phyloP scores from a whole-genome alignment of 2,888 invertebrate genomes.

The Hololepta plana region DNA sequence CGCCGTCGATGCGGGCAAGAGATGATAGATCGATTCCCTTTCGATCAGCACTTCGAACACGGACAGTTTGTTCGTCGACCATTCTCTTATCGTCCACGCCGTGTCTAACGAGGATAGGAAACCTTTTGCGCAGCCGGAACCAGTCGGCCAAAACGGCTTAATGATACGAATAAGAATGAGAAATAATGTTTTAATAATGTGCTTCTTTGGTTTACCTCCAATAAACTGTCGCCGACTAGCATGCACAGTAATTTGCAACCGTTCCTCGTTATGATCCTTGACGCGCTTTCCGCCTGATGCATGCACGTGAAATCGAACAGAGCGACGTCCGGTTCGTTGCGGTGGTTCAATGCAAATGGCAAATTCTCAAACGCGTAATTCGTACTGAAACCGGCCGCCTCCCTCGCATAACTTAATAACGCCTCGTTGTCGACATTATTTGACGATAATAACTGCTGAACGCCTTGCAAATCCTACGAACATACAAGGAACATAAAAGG shows the following conservation, averaged over 20 bases:
- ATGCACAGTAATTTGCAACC: constrained; percentile 72
- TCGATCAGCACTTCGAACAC: constrained; percentile 81
- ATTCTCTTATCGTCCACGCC: constrained; percentile 79
- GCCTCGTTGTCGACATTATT: constrained; percentile 85
- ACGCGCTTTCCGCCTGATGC: constrained; percentile 93
- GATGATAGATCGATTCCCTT: constrained; percentile 74
- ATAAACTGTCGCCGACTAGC: constrained; percentile 87
- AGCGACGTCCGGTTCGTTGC: constrained; percentile 92
- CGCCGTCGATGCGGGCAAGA: constrained; percentile 84
- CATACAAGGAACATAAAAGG: neutral
- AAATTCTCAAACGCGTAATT: constrained; percentile 67
- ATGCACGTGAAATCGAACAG: constrained; percentile 99
- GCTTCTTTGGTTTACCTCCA: too few species aligned
- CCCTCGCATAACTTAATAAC: constrained; percentile 76
- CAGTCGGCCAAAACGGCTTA: constrained; percentile 97
- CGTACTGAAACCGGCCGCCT: constrained; percentile 90
- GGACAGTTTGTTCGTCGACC: constrained; percentile 50
- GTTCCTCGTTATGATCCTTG: constrained; percentile 52
- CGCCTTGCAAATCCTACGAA: constrained; percentile 72
- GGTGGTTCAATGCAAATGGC: constrained; percentile 95
- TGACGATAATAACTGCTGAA: constrained; percentile 64
- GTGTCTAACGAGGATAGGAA: constrained; percentile 92
- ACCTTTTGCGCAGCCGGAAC: constrained; percentile 94
- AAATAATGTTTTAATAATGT: too few species aligned
- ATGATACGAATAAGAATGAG: constrained; percentile 7